Percentiles rank a stretch among this genome's conserved stretches.
phyloP scores from a whole-genome alignment of 35 echinoderm and acorn worm genomes.

The Chiridota heheva region DNA sequence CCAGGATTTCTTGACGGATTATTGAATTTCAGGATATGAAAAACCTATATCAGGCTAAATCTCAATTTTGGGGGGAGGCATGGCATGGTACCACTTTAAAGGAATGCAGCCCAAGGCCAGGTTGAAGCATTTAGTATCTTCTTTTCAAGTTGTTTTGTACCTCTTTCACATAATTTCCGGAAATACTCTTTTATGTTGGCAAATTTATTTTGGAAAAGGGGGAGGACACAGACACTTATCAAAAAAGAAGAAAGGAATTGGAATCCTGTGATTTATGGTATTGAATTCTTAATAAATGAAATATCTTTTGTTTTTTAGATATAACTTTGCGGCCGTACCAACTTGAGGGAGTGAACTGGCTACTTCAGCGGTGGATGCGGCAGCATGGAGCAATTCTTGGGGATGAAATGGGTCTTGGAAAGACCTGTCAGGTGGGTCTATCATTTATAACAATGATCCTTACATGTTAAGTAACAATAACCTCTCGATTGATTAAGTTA shows the following conservation, averaged over 20 bases:
- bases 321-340: constrained; percentile 89
- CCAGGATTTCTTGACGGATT: too few species aligned
- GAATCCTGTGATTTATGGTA: background rate
- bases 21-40: too few species aligned
- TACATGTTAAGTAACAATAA: background rate
- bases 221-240: background rate
- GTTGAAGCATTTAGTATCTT: background rate
- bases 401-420: constrained; percentile 98
- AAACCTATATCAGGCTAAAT: too few species aligned
- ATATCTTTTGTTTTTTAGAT: constrained; percentile 31
- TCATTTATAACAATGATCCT: background rate
- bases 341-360: constrained; percentile 89
- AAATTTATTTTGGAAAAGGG: background rate
- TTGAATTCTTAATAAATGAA: background rate
- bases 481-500: too few species aligned
- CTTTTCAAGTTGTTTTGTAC: background rate
- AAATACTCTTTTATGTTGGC: background rate
- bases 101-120: too few species aligned
- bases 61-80: too few species aligned
- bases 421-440: constrained; percentile 86
- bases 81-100: too few species aligned
- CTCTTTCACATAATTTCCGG: background rate
- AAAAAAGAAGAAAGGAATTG: background rate
- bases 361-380: constrained; percentile 78
- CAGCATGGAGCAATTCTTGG: constrained; percentile 93